Base-by-base conservation (phyloP, 2,113 vertebrate species). In the Eulacestoma nigropectus region DNA sequence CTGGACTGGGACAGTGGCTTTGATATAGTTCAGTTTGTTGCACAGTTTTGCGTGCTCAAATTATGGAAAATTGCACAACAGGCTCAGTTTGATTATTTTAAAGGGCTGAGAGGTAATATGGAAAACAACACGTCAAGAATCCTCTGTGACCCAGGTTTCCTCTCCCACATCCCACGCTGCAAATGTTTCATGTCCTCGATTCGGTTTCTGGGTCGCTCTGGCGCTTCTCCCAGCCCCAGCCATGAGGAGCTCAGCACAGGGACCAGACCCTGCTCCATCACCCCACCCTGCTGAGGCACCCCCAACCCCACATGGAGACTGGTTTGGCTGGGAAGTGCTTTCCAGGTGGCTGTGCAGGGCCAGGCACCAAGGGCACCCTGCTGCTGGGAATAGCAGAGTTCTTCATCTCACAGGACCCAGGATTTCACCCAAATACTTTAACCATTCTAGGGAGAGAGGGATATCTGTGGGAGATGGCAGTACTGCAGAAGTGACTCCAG, bases 161-260 rank as follows among this genome's bases (percentile, higher is more conserved):
- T 83, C 85, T 93, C 79, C 79, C 78, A 65, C 90, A 84, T 94
- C 85, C 94, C 92, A 95, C 30, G 0, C 63, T 11, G 69, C 79
- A 90, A 93, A 94, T 80, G 72, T 85, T 95, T 53, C 63, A 41
- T 50, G 64, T 78, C 75, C 88, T 88, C 79, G 2, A 65, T 95
- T 92, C 0, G 0, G 55, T 95, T 85, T 88, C 83, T 90, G 75
- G 85, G 90, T 70, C 1, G 0, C 63, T 62, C 75, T 79, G 78
- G 50, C 11, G 1, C 49, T 69, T 82, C 41, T 74, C 80, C 27
- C 62, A 79, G 80, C 37, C 53, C 37, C 64, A 67, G 73, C n/a
- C 50, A 23, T 4, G 20, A 94, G 47, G 46, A 91, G 64, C 59
- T 70, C 56, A 86, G 76, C 55, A 19, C 0, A 0, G 30, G 23